phyloP scores from a whole-genome alignment of 2,113 vertebrate genomes.

The Seriola quinqueradiata region DNA sequence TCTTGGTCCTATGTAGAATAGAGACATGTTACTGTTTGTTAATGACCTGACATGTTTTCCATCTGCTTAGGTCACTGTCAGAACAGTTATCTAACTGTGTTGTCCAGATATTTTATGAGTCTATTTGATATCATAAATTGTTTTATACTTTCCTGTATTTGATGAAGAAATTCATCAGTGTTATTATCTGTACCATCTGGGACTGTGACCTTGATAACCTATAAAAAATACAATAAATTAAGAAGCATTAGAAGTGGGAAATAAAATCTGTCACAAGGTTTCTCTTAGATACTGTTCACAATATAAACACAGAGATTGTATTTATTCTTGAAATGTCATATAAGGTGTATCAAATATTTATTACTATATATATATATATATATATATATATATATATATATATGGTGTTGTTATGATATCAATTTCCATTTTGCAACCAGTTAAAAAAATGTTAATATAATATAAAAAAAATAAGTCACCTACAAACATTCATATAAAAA shows the following conservation, averaged over 20 bases:
- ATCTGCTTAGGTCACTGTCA: background rate
- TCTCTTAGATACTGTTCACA: background rate
- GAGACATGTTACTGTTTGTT: background rate
- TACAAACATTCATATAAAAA: background rate
- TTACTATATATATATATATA: too few species aligned
- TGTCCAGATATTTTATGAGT: conserved; percentile 1
- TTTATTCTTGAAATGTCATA: background rate
- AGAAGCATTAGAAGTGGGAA: background rate
- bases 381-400: too few species aligned
- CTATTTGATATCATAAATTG: conserved; percentile 6
- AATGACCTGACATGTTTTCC: background rate
- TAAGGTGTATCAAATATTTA: background rate
- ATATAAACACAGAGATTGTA: background rate
- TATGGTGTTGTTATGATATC: background rate
- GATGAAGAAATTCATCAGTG: conserved; percentile 21
- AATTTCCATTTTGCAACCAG: background rate
- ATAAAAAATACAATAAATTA: background rate
- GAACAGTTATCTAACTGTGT: background rate
- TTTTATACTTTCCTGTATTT: conserved; percentile 1
- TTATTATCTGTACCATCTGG: conserved; percentile 4
- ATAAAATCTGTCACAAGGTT: background rate
- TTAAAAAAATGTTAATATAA: background rate
- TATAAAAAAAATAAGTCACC: too few species aligned
- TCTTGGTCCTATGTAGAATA: background rate
- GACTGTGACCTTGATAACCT: conserved; percentile 6